Evolutionary conservation across 2,113 vertebrate genomes (phyloP).

Genomic region (Marcusenius ussheri): DNA sequence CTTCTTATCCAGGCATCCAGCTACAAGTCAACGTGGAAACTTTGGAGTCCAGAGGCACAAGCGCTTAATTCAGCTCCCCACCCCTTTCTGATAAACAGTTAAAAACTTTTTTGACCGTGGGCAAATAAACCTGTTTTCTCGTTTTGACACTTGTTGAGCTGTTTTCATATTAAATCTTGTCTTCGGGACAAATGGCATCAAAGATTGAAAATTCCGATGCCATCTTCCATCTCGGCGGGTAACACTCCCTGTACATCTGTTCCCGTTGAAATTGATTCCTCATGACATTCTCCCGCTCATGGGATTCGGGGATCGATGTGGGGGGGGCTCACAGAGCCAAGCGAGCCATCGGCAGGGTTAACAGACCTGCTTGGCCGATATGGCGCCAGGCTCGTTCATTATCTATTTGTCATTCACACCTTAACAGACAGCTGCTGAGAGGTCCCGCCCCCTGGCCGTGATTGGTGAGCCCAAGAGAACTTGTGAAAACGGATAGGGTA

Average conservation of each 20-base stretch:
- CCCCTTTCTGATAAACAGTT: background rate
- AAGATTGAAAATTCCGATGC: constrained; percentile 13
- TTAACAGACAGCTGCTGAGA: background rate
- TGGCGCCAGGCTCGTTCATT: background rate
- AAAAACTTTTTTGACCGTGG: background rate
- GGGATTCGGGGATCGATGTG: constrained; percentile 5
- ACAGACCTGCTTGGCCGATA: background rate
- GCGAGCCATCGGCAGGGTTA: background rate
- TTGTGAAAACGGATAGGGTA: background rate
- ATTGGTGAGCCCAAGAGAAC: background rate
- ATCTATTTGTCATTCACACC: background rate
- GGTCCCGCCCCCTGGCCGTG: background rate
- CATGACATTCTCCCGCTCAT: background rate
- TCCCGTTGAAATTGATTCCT: constrained; percentile 16
- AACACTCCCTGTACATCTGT: constrained; percentile 7
- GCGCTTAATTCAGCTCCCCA: background rate
- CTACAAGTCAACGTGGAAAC: background rate
- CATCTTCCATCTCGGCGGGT: constrained; percentile 27
- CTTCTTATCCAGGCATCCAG: constrained; percentile 26
- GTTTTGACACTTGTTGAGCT: constrained; percentile 19
- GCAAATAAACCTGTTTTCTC: background rate
- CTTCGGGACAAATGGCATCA: constrained; percentile 25
- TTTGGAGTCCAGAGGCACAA: background rate
- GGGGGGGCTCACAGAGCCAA: background rate
- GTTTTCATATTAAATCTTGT: background rate